These are phyloP conservation scores for Scomber colias DNA, from an alignment of 2,113 vertebrate species.

Conservation along the genomic window DNA sequence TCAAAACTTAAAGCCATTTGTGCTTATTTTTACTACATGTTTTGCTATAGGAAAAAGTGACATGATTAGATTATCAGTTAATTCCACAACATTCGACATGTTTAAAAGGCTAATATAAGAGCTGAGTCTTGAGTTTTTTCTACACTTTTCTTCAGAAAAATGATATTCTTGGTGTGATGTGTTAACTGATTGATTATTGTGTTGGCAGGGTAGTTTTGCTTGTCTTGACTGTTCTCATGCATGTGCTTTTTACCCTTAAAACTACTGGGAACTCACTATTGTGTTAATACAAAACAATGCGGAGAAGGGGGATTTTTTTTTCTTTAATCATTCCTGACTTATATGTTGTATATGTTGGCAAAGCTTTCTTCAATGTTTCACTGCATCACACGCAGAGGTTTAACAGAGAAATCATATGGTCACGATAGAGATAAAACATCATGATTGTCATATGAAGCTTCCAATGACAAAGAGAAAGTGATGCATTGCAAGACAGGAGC, in stretches of 20 bases:
- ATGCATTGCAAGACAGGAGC: neutral
- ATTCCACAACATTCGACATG: neutral
- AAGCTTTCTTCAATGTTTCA: neutral
- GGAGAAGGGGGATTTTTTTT: neutral
- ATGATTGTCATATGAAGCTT: slow-evolving; percentile 5
- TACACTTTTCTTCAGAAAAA: neutral
- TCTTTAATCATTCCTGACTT: neutral
- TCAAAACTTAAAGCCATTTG: slow-evolving; percentile 9
- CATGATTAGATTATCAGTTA: neutral
- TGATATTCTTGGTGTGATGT: neutral
- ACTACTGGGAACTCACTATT: slow-evolving; percentile 1
- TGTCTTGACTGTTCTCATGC: slow-evolving; percentile 25
- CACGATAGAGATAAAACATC: neutral
- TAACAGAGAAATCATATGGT: neutral
- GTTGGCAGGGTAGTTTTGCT: slow-evolving; percentile 17
- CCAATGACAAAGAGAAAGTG: neutral
- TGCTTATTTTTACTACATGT: neutral
- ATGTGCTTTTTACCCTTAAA: slow-evolving; percentile 4
- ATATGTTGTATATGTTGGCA: neutral
- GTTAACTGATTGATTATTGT: neutral
- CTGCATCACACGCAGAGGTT: slow-evolving; percentile 1
- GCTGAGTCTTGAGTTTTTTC: too few relatives aligned
- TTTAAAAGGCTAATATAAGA: too few relatives aligned
- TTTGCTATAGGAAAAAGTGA: neutral
- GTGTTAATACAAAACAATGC: neutral